These are phyloP conservation scores for Scolopax mira DNA, from an alignment of 2,113 vertebrate genomes.

Conservation along the genomic window DNA sequence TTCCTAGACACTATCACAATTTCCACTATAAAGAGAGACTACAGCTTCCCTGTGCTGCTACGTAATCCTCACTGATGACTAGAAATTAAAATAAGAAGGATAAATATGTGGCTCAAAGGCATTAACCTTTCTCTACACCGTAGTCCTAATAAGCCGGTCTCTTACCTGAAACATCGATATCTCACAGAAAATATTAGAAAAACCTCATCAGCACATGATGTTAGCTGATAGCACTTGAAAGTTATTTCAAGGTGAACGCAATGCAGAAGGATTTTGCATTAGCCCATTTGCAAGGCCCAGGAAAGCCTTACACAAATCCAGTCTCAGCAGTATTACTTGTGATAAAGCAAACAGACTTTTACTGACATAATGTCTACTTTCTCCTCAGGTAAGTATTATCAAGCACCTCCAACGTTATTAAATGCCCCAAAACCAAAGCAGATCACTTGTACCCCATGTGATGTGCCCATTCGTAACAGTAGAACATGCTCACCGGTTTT, in stretches of 20 bases:
- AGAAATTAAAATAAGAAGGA: neutral
- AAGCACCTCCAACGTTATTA: neutral
- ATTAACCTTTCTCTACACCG: neutral
- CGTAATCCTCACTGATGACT: neutral
- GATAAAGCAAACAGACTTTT: neutral
- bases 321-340: neutral
- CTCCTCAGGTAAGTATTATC: neutral
- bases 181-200: neutral
- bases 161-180: neutral
- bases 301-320: neutral
- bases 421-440: neutral
- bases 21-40: neutral
- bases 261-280: neutral
- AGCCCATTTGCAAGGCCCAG: neutral
- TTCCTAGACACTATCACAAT: neutral
- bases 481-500: slow-evolving; percentile 15
- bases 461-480: neutral
- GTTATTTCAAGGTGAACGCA: neutral
- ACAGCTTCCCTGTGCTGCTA: neutral
- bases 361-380: neutral
- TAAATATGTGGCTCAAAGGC: neutral
- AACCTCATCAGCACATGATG: neutral
- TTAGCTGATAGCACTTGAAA: neutral
- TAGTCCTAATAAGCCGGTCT: neutral
- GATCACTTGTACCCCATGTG: fast-evolving